Evolutionary conservation across 1,140 invertebrate genomes (phyloP), one percentile per base, ranked within the genome.

Genomic region (Leptopilina clavipes): DNA sequence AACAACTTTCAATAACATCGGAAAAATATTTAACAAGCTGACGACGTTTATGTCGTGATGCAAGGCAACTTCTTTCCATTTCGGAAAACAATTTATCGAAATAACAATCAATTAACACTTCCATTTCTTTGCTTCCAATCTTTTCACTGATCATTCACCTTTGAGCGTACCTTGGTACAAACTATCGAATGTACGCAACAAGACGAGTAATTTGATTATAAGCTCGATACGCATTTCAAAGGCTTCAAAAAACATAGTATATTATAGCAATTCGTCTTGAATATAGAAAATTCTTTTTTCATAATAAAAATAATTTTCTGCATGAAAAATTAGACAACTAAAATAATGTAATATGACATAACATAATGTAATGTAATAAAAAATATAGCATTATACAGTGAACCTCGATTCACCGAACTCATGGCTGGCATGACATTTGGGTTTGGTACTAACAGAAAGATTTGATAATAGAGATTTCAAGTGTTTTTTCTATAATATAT

Each of bases 21-120:
- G 92, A 93, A 82, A 95, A 93, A 88, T 93, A 94, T 79, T 93
- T 92, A 10, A 94, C 93, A 22, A 95, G 85, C 73, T 93, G 91
- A 48, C 92, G 87, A 71, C 94, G 90, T 85, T 93, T 94, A 77
- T 92, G 91, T 70, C 93, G 90, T 11, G 93, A 92, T 40, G 93
- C 92, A 17, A 95, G 88, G 84, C 91, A 92, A 84, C 93, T 93
- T 25, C 94, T 90, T 56, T 94, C 92, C 84, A 94, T 87, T 78
- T 92, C 91, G 44, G 91, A 85, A 81, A 95, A 94, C 43, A 94
- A 86, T 83, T 92, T 91, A 74, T 95, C 93, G 81, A 95, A 94
- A 86, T 94, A 94, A 85, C 91, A 93, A 73, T 94, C 92, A 84
- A 95, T 92, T 72, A 94, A 90, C 48, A 93, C 90, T 86, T 94